Percentiles rank a stretch among this genome's conserved stretches.
Evolutionary conservation across 2,113 vertebrate genomes (phyloP).

Genomic region (Gracilinanus agilis): DNA sequence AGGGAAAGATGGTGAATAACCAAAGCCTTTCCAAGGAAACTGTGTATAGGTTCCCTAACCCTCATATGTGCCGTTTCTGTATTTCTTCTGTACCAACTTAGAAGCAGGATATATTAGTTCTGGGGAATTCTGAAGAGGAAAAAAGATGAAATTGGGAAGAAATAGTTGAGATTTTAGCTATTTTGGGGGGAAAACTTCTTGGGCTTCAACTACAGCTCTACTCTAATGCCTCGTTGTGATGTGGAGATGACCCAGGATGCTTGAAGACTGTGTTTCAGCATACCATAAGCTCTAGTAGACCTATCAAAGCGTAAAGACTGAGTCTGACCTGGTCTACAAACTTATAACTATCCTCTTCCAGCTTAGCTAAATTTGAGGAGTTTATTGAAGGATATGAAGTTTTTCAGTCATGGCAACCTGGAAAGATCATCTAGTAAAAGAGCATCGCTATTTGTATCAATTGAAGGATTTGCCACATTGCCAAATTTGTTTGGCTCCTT

Average conservation of each 20-base stretch:
- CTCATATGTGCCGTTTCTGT: constrained; percentile 36
- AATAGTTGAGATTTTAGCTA: constrained; percentile 8
- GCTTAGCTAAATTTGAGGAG: background rate
- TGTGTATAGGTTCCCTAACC: constrained; percentile 12
- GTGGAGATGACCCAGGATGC: background rate
- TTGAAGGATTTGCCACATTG: background rate
- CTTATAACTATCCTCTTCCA: background rate
- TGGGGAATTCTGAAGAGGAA: constrained; percentile 49
- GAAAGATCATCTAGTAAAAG: background rate
- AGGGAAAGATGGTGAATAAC: constrained; percentile 49
- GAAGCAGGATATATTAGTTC: constrained; percentile 34
- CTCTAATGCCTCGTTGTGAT: background rate
- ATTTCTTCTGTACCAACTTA: constrained; percentile 32
- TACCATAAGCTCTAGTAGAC: background rate
- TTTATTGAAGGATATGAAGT: background rate
- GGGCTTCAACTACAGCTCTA: background rate
- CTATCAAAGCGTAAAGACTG: background rate
- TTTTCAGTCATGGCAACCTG: background rate
- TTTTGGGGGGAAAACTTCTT: constrained; percentile 50
- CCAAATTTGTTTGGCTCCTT: background rate
- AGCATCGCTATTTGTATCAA: background rate
- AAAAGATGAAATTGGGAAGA: constrained; percentile 36
- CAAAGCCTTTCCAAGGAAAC: constrained; percentile 30
- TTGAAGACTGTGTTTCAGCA: background rate
- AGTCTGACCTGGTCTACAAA: background rate